Conservation (phyloP, 1,140 invertebrate genomes). For the Pogonus chalceus region DNA sequence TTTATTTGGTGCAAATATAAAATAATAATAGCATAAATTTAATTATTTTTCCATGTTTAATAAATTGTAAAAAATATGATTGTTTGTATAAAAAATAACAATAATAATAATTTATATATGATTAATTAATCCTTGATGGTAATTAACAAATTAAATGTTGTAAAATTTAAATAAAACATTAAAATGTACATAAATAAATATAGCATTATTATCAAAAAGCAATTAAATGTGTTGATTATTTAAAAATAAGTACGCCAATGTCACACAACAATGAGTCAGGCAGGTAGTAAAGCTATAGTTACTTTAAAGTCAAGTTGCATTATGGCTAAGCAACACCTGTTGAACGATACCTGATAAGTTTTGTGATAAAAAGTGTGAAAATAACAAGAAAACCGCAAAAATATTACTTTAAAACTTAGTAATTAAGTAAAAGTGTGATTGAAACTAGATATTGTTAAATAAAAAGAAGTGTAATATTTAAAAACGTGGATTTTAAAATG, state of each 20-base stretch:
- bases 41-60: neutral
- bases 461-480: neutral
- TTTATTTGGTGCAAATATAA: neutral
- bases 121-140: neutral
- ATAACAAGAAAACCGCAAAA: neutral
- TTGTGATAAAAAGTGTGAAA: conserved; percentile 5
- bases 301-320: neutral
- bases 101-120: neutral
- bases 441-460: neutral
- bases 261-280: neutral
- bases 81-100: neutral
- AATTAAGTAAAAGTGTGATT: neutral
- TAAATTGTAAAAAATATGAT: neutral
- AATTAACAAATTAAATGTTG: neutral
- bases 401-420: neutral
- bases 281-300: neutral
- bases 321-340: neutral
- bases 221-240: neutral
- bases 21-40: neutral
- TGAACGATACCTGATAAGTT: neutral
- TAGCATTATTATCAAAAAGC: neutral
- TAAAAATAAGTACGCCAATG: neutral
- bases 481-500: neutral
- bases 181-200: neutral
- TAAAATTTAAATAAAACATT: neutral